A percentile compares a stretch with the other conserved stretches of the same genome.
Conservation (phyloP, 2,888 invertebrate species). For the Caradrina clavipalpis region DNA sequence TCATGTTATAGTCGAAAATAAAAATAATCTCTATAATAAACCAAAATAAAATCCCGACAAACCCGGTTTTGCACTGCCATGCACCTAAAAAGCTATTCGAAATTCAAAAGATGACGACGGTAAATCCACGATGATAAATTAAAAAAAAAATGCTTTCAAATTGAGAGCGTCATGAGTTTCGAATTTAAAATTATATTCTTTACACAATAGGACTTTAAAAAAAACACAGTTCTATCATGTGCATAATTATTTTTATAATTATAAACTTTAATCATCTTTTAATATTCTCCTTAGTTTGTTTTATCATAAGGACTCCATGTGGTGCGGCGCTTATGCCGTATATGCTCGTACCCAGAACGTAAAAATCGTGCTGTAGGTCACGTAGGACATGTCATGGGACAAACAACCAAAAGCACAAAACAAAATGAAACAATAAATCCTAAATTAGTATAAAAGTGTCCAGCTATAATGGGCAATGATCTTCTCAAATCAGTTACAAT, state of each 20-base stretch:
- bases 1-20: too few relatives aligned
- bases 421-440: too few relatives aligned
- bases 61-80: not conserved
- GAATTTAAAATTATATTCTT: too few relatives aligned
- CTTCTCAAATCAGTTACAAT: not conserved
- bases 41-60: not conserved
- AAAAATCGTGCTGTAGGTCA: slow-evolving; percentile 18
- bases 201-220: too few relatives aligned
- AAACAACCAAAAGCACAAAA: not conserved
- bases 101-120: not conserved
- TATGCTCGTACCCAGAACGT: not conserved
- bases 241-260: too few relatives aligned
- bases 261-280: too few relatives aligned
- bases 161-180: too few relatives aligned
- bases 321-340: not conserved
- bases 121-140: not conserved
- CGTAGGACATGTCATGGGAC: slow-evolving; percentile 1
- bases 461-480: not conserved
- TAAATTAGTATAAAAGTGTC: not conserved
- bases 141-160: not conserved
- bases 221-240: too few relatives aligned
- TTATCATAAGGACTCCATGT: not conserved
- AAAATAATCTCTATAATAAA: not conserved
- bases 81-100: not conserved
- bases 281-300: too few relatives aligned